A percentile compares a stretch with the other conserved stretches of the same genome.
Evolutionary conservation across 1,140 invertebrate genomes (phyloP).

Genomic region (Odontomachus brunneus): DNA sequence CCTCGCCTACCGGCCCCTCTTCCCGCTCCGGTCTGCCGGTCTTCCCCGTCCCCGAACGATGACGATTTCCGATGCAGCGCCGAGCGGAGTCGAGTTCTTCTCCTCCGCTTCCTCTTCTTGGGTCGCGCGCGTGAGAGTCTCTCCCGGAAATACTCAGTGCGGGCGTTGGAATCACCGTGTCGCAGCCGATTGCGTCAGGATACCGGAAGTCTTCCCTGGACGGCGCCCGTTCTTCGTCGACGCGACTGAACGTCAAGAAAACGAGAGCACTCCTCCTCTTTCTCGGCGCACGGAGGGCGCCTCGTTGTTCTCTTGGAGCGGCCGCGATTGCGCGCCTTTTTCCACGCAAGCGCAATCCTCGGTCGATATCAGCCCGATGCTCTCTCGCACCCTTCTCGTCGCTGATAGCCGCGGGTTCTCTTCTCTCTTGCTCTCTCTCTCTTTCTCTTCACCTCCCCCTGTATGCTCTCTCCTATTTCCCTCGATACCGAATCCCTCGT

Average conservation of each 20-base stretch:
- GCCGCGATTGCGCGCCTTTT: conserved; percentile 75
- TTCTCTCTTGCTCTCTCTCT: background rate
- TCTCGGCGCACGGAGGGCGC: conserved; percentile 46
- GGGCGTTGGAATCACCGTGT: conserved; percentile 82
- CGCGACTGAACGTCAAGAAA: conserved; percentile 67
- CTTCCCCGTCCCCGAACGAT: conserved; percentile 24
- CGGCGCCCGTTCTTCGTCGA: conserved; percentile 45
- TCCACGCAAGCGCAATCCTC: conserved; percentile 80
- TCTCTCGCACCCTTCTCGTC: conserved; percentile 32
- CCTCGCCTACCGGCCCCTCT: conserved; percentile 5
- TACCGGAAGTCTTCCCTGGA: conserved; percentile 57
- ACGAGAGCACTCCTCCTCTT: conserved; percentile 56
- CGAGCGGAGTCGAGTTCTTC: conserved; percentile 37
- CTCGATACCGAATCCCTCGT: background rate
- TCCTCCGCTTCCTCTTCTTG: background rate
- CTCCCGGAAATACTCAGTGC: conserved; percentile 67
- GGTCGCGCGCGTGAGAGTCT: conserved; percentile 9
- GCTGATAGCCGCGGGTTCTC: background rate
- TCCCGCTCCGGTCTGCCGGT: background rate
- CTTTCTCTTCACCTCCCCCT: background rate
- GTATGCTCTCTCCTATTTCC: background rate
- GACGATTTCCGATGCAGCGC: conserved; percentile 29
- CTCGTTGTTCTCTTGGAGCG: conserved; percentile 58
- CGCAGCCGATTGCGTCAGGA: conserved; percentile 19
- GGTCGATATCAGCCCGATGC: conserved; percentile 77